Percentiles rank a stretch among this genome's conserved stretches.
Evolutionary conservation across 2,797 vertebrate species (phyloP).

Genomic region (Thaleichthys pacificus): DNA sequence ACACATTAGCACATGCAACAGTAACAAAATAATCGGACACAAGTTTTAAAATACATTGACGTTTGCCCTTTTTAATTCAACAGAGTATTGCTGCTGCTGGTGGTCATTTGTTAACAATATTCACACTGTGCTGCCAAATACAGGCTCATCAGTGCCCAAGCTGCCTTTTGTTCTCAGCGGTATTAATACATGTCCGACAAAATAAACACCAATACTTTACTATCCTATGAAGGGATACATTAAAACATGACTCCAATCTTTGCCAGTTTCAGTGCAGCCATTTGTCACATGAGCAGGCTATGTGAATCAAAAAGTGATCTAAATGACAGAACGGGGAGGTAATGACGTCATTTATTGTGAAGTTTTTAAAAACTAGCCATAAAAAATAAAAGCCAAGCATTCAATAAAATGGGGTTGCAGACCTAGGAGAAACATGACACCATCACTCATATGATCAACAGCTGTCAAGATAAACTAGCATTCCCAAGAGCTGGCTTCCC

Average conservation of each 20-base stretch:
- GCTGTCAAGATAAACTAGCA: conserved; percentile 1
- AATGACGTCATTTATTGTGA: conserved; percentile 73
- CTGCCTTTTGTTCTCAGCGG: conserved; percentile 50
- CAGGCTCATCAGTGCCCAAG: conserved; percentile 37
- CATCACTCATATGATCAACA: conserved; percentile 41
- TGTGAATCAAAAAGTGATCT: conserved; percentile 10
- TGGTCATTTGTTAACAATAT: conserved; percentile 56
- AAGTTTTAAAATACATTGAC: conserved; percentile 36
- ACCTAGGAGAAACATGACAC: conserved; percentile 34
- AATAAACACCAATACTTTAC: conserved; percentile 46
- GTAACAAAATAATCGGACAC: conserved; percentile 14
- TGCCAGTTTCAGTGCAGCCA: neutral
- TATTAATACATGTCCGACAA: conserved; percentile 32
- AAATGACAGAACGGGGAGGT: conserved; percentile 14
- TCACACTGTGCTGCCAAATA: conserved; percentile 48
- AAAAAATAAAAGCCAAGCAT: conserved; percentile 76
- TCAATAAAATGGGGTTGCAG: conserved; percentile 65
- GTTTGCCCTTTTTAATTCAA: conserved; percentile 45
- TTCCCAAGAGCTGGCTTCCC: neutral
- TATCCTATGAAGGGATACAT: conserved; percentile 36
- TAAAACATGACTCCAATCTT: conserved; percentile 38
- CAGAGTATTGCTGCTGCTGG: conserved; percentile 56
- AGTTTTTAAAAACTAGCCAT: conserved; percentile 74
- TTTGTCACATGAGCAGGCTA: neutral
- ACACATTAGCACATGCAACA: neutral